Evolutionary conservation across 2,888 invertebrate species (phyloP).

Genomic region (Metallyticus violacea): DNA sequence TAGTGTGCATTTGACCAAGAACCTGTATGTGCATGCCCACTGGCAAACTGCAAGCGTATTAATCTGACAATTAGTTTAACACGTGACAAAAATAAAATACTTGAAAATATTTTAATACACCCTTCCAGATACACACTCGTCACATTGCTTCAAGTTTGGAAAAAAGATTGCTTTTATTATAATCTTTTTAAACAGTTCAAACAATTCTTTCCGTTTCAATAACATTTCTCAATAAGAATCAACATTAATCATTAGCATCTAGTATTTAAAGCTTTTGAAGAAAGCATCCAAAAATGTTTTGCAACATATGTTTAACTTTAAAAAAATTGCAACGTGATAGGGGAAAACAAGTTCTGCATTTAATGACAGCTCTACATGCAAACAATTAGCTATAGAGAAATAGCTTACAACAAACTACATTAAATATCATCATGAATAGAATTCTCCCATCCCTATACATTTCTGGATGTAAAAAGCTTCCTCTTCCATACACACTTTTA

Average conservation of each 20-base stretch:
- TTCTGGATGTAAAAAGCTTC: background rate
- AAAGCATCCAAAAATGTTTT: constrained; percentile 10
- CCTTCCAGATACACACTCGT: background rate
- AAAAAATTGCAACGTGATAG: constrained; percentile 11
- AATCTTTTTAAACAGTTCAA: background rate
- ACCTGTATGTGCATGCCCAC: constrained; percentile 10
- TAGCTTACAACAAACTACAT: constrained; percentile 12
- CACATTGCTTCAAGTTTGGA: background rate
- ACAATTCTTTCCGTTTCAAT: constrained; percentile 3
- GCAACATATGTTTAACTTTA: constrained; percentile 7
- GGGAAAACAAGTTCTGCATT: constrained; percentile 7
- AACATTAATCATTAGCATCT: constrained; percentile 23
- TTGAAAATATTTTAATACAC: background rate
- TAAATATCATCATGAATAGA: background rate
- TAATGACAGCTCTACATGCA: background rate
- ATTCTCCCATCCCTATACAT: background rate
- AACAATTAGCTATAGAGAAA: constrained; percentile 9
- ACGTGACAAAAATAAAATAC: background rate
- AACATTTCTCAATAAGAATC: constrained; percentile 15
- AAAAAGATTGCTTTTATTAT: background rate
- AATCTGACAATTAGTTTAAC: background rate
- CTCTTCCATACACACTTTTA: background rate
- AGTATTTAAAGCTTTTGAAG: constrained; percentile 21
- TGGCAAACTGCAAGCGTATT: constrained; percentile 7
- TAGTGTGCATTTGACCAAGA: constrained; percentile 10